Evolutionary conservation across 2,888 invertebrate genomes (phyloP), one percentile per base, ranked within the genome.

Genomic region (Autographa pulchrina): DNA sequence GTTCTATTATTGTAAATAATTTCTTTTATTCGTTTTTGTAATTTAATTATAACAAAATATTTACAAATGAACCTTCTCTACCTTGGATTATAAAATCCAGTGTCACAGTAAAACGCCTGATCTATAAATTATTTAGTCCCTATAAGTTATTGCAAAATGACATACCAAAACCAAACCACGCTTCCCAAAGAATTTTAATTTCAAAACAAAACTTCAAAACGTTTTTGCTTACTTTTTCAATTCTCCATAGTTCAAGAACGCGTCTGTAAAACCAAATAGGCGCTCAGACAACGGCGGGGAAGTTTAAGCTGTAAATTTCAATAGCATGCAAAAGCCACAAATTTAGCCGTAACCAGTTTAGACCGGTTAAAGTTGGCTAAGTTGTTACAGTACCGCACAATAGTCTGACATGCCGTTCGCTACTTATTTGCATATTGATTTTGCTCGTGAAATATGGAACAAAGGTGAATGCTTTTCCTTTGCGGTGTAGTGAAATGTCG

Each of bases 291-390:
- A 88, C 88, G 90, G 89, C 89, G 89, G 84, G 85, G 82, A 94
- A 93, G 86, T 92, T 93, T 90, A 83, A 88, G 91, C 92, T 91
- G 94, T 95, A 95, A 95, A 95, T 94, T 94, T 94, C 93, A 94
- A 94, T 93, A 93, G 91, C 90, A 90, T 89, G 91, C 92, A 91
- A 92, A 93, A 89, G 91, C 93, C 91, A 93, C 94, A 93, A 94
- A 93, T 94, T 95, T 91, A 90, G 86, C 84, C 18, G 75, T 80
- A 85, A 80, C 84, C 79, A 77, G 83, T 76, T 83, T 79, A 84
- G 65, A 89, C 90, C 86, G 87, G 90, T 89, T 90, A 87, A 91
- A 93, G 90, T 93, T 92, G 85, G 88, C 85, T 86, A 90, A 91
- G 88, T 91, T 89, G 88, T 87, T 88, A 84, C 85, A 88, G 87